A percentile compares a stretch with the other conserved stretches of the same genome.
Evolutionary conservation across 2,888 invertebrate species (phyloP).

Genomic region (Scaptomyza flava): DNA sequence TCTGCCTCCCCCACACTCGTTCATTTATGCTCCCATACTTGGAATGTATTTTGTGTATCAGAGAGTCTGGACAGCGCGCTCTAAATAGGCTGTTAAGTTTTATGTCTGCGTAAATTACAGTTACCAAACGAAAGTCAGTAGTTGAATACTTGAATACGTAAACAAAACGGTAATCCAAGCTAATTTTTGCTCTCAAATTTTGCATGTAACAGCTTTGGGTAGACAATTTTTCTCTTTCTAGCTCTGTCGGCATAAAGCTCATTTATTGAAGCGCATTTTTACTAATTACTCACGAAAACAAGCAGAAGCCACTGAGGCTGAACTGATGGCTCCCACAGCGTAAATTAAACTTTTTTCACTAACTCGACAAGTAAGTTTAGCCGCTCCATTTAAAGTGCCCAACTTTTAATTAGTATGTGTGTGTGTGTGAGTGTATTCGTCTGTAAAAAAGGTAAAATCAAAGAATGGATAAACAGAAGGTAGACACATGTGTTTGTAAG

Average conservation of each 20-base stretch:
- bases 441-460: background rate
- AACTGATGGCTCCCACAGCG: conserved; percentile 31
- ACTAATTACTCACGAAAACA: conserved; percentile 65
- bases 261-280: conserved; percentile 75
- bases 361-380: conserved; percentile 63
- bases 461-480: background rate
- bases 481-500: conserved; percentile 14
- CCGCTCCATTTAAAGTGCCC: conserved; percentile 58
- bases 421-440: conserved; percentile 9
- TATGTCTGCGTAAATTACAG: conserved; percentile 45
- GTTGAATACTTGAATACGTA: conserved; percentile 9
- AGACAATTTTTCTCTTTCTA: background rate
- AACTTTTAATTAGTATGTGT: conserved; percentile 62
- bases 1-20: conserved; percentile 14
- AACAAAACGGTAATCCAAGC: conserved; percentile 9
- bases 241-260: conserved; percentile 26
- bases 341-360: conserved; percentile 68
- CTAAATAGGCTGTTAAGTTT: conserved; percentile 52
- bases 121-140: conserved; percentile 42
- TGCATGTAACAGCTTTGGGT: conserved; percentile 10
- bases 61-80: conserved; percentile 3
- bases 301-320: conserved; percentile 38
- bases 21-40: conserved; percentile 5
- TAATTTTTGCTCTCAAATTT: conserved; percentile 34
- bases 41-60: conserved; percentile 27